phyloP scores from a whole-genome alignment of 2,797 vertebrate genomes.

The Euphonia xanthogaster region DNA sequence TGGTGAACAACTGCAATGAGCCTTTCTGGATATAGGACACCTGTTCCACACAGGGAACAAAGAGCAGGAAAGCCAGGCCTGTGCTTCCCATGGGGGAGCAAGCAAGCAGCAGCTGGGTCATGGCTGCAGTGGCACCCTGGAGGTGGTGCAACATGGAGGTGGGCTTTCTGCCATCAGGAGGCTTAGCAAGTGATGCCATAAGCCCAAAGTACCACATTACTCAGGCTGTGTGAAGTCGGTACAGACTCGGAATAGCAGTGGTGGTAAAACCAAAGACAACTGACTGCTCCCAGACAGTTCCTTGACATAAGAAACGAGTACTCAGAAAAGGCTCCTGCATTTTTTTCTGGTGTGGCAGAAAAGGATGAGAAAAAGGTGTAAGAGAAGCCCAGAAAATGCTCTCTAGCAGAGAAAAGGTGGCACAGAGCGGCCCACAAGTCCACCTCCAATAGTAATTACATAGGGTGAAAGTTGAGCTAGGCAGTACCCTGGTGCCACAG shows the following conservation, averaged over 20 bases:
- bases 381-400: neutral
- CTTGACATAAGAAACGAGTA: neutral
- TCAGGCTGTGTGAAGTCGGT: neutral
- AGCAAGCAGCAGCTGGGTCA: fast-evolving
- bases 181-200: neutral
- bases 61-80: neutral
- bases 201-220: neutral
- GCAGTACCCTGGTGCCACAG: neutral
- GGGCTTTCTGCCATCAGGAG: neutral
- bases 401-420: neutral
- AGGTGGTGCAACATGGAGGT: neutral
- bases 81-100: neutral
- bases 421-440: neutral
- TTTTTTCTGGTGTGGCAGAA: neutral
- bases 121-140: fast-evolving
- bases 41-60: neutral
- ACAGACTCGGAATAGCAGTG: neutral
- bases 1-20: neutral
- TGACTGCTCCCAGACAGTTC: neutral
- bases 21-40: neutral
- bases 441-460: neutral
- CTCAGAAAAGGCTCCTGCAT: neutral
- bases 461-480: fast-evolving
- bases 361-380: neutral
- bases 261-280: neutral